Base-by-base conservation (phyloP, 2,797 vertebrate species). In the Coluber constrictor region DNA sequence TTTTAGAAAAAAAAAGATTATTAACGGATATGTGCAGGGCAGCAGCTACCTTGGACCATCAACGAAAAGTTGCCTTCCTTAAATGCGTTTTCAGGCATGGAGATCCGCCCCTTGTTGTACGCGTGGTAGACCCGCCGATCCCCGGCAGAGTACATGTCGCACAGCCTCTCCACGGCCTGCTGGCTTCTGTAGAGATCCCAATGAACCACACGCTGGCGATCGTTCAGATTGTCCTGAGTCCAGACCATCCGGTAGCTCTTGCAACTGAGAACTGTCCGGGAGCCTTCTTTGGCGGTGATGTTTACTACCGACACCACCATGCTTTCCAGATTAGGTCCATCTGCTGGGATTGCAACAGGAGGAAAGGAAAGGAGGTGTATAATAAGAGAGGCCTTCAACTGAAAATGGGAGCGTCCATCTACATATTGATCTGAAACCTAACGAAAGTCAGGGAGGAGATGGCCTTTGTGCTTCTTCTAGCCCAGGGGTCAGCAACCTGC, bases 31-130 rank as follows among this genome's bases (percentile, higher is more conserved):
- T 54, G 10, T 51, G 57, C 6, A 20, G 12, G 57, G 2, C 0
- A 9, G 29, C 23, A n/a, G 94, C 86, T 97, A 99, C 99, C 98
- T 96, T 98, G 97, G 95, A 99, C 98, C 95, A 98, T 92, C 91
- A 99, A 97, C 6, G 99, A 99, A 97, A 99, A 99, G 97, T 99
- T 99, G 93, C 99, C 99, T 0, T 99, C 98, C 0, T 20, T 97
- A 91, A 99, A 99, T 0, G 99, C 99, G 0, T 98, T 97, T 47
- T 97, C 95, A 0, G 98, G 95, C 94, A 99, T 95, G 90, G 96
- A 97, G 25, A 99, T 94, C 83, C 99, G 98, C 2, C 98, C 98
- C 89, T 95, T 97, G 96, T 99, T 99, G 95, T 98, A 97, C 86
- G 95, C 94, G n/a, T 98, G 98, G 96, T 99, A 99, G 91, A 99